Conservation (phyloP, 2,113 vertebrate genomes). For the Gobius niger region DNA sequence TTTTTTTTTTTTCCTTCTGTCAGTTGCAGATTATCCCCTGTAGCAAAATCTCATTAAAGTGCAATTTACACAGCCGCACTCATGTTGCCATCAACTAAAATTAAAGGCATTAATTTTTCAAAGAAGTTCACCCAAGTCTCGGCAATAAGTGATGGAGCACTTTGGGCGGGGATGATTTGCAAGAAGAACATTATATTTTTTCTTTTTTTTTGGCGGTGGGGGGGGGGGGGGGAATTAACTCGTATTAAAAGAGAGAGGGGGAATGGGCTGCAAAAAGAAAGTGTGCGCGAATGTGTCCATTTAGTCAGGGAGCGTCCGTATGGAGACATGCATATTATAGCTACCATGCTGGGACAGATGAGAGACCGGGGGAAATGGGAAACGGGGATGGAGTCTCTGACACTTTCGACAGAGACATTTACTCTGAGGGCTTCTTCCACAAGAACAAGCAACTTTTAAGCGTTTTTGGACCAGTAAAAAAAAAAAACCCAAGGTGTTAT, state of each 20-base stretch:
- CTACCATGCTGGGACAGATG: conserved; percentile 83
- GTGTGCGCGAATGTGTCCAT: conserved; percentile 85
- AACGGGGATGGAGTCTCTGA: conserved; percentile 81
- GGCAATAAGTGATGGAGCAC: conserved; percentile 98
- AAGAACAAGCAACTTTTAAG: conserved; percentile 22
- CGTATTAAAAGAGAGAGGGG: conserved; percentile 89
- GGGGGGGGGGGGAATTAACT: too few species aligned
- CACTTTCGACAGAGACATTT: conserved; percentile 68
- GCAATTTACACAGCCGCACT: conserved; percentile 99
- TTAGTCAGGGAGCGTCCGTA: conserved; percentile 73
- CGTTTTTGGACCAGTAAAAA: conserved; percentile 18
- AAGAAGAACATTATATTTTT: conserved; percentile 90
- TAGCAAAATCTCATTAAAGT: conserved; percentile 99
- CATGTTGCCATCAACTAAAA: conserved; percentile 99
- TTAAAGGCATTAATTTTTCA: conserved; percentile 99
- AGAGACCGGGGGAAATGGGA: conserved; percentile 80
- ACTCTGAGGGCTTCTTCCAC: conserved; percentile 56
- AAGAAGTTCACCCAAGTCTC: conserved; percentile 95
- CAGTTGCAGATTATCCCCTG: conserved; percentile 99
- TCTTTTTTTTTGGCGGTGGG: too few species aligned
- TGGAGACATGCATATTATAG: conserved; percentile 85
- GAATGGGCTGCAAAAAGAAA: conserved; percentile 82
- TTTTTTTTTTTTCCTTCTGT: conserved; percentile 86
- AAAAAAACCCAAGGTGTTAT: conserved; percentile 9
- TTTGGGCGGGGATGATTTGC: conserved; percentile 98